phyloP scores from a whole-genome alignment of 2,888 invertebrate species.

The Anorthoa munda region DNA sequence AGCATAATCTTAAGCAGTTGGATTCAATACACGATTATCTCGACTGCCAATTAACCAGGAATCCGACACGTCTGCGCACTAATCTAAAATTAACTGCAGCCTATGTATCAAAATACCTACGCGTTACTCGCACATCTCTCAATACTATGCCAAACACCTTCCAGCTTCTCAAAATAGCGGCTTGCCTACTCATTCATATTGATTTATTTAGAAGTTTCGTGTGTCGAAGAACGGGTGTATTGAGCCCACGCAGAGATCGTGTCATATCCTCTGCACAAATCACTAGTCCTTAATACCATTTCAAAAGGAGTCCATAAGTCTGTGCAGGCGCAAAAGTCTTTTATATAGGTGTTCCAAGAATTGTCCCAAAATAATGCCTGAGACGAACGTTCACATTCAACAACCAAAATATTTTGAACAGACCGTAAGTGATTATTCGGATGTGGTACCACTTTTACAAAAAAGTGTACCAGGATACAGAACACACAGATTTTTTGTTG shows the following conservation, averaged over 20 bases:
- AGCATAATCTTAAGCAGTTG: slow-evolving; percentile 62
- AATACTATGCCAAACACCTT: slow-evolving; percentile 91
- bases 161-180: slow-evolving; percentile 89
- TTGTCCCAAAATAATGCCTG: slow-evolving; percentile 83
- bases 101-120: slow-evolving; percentile 91
- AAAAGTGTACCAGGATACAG: slow-evolving; percentile 89
- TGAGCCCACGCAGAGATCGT: slow-evolving; percentile 69
- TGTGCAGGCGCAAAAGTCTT: slow-evolving; percentile 70
- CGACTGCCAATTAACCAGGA: slow-evolving; percentile 90
- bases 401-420: slow-evolving; percentile 90
- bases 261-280: slow-evolving; percentile 62
- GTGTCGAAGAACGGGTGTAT: slow-evolving; percentile 72
- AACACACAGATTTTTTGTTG: slow-evolving; percentile 87
- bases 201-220: slow-evolving; percentile 82
- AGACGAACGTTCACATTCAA: slow-evolving; percentile 83
- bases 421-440: slow-evolving; percentile 90
- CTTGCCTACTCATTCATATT: slow-evolving; percentile 86
- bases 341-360: slow-evolving; percentile 84
- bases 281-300: slow-evolving; percentile 50
- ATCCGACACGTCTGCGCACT: slow-evolving; percentile 90
- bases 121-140: slow-evolving; percentile 90
- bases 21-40: slow-evolving; percentile 86
- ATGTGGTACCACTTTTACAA: slow-evolving; percentile 89
- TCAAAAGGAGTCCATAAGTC: slow-evolving; percentile 72
- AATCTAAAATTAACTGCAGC: slow-evolving; percentile 91